phyloP scores from a whole-genome alignment of 2,113 vertebrate species.

The Calyptommatus sinebrachiatus region DNA sequence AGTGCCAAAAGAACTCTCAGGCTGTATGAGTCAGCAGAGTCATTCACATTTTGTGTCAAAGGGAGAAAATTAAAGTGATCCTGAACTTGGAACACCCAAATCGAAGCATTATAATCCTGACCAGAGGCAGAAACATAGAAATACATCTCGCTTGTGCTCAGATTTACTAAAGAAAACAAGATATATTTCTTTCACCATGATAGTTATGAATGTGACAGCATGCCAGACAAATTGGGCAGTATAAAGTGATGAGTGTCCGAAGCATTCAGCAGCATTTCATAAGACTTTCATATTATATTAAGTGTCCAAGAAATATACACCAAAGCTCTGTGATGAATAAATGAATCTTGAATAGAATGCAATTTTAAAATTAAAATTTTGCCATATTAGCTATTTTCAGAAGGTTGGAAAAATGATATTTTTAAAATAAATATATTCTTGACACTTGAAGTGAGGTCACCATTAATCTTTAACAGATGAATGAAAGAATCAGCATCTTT shows the following conservation, averaged over 20 bases:
- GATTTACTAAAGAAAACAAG: slow-evolving; percentile 22
- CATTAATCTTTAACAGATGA: no score
- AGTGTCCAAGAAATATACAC: neutral
- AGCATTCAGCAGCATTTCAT: neutral
- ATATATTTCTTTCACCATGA: slow-evolving; percentile 3
- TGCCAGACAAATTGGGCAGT: slow-evolving; percentile 14
- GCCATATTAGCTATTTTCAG: no score
- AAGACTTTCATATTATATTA: slow-evolving; percentile 5
- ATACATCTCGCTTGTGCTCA: neutral
- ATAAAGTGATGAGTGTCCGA: slow-evolving; percentile 19
- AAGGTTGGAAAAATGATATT: no score
- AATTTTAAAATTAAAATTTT: no score
- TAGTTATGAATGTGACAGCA: slow-evolving; percentile 14
- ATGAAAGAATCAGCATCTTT: no score
- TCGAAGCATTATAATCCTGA: neutral
- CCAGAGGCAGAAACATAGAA: neutral
- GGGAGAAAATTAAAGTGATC: neutral
- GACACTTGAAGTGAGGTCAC: no score
- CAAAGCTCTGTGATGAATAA: neutral
- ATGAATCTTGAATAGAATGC: no score
- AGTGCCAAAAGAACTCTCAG: neutral
- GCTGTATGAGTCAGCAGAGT: neutral
- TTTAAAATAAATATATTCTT: no score
- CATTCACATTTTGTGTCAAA: neutral
- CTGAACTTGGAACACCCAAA: neutral